Percentiles rank a stretch among this genome's conserved stretches.
phyloP scores from a whole-genome alignment of 2,888 invertebrate genomes.

The Nemotelus pantherinus region DNA sequence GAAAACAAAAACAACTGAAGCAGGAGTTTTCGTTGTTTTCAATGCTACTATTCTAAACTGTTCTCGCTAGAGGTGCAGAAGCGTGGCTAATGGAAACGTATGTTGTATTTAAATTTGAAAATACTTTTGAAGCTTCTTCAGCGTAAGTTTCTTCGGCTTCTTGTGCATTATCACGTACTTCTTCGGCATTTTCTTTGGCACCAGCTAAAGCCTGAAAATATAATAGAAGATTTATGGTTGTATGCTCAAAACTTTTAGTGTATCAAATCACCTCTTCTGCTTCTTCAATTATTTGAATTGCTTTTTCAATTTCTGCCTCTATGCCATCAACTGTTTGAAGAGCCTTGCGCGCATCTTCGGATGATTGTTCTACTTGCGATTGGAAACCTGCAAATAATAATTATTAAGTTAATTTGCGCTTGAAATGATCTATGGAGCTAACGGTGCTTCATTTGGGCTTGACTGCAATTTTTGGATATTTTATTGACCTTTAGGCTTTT shows the following conservation, averaged over 20 bases:
- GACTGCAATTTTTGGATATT: too few relatives aligned
- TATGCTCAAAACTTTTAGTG: background rate
- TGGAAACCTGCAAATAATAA: conserved; percentile 78
- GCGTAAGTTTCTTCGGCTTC: conserved; percentile 82
- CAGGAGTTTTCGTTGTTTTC: too few relatives aligned
- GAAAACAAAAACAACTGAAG: too few relatives aligned
- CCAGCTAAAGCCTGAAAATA: conserved; percentile 58
- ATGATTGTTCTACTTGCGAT: conserved; percentile 85
- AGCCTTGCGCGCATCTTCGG: conserved; percentile 81
- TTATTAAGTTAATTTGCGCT: background rate
- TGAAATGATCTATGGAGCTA: background rate
- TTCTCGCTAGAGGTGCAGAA: too few relatives aligned
- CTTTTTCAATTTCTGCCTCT: conserved; percentile 74
- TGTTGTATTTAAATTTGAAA: conserved; percentile 17
- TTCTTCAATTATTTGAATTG: conserved; percentile 75
- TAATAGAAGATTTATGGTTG: background rate
- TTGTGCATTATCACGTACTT: conserved; percentile 82
- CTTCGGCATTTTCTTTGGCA: conserved; percentile 66
- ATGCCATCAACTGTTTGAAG: conserved; percentile 80
- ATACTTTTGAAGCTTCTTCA: conserved; percentile 75
- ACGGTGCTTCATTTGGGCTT: too few relatives aligned
- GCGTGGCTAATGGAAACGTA: too few relatives aligned
- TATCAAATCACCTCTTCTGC: conserved; percentile 71
- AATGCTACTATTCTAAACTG: too few relatives aligned
- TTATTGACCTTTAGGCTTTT: too few relatives aligned